Evolutionary conservation across 2,113 vertebrate genomes (phyloP).

Genomic region (Syngnathoides biaculeatus): DNA sequence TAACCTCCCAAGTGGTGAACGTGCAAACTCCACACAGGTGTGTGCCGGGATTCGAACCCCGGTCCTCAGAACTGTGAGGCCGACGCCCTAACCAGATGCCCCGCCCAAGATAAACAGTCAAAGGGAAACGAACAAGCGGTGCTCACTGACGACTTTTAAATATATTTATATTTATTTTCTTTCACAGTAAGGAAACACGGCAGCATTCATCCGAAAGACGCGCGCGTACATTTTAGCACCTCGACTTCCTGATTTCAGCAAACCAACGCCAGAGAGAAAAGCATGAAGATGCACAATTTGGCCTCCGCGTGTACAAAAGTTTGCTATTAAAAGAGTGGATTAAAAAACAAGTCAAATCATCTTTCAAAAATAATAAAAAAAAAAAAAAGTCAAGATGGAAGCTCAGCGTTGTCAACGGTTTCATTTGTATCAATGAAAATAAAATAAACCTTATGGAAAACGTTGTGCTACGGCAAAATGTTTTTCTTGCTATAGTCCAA

Average conservation of each 20-base stretch:
- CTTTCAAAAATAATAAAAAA: constrained; percentile 13
- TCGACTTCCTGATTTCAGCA: background rate
- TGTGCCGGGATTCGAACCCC: too few relatives aligned
- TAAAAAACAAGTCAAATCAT: constrained; percentile 9
- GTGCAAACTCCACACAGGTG: too few relatives aligned
- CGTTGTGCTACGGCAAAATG: background rate
- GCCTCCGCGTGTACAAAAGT: constrained; percentile 8
- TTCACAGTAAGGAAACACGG: constrained; percentile 19
- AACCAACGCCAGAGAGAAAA: background rate
- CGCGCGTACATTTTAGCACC: constrained; percentile 20
- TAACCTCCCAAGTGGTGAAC: too few relatives aligned
- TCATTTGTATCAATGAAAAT: background rate
- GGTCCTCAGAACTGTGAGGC: too few relatives aligned
- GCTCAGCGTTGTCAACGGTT: background rate
- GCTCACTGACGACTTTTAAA: background rate
- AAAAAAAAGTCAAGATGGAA: background rate
- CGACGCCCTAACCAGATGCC: too few relatives aligned
- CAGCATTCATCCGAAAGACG: constrained; percentile 12
- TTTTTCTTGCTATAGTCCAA: background rate
- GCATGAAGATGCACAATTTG: background rate
- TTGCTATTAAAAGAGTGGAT: constrained; percentile 12
- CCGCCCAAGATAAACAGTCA: too few relatives aligned
- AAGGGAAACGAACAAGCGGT: background rate
- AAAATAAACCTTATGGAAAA: background rate
- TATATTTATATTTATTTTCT: background rate